Evolutionary conservation across 2,797 vertebrate genomes (phyloP).

Genomic region (Gastrophryne carolinensis): DNA sequence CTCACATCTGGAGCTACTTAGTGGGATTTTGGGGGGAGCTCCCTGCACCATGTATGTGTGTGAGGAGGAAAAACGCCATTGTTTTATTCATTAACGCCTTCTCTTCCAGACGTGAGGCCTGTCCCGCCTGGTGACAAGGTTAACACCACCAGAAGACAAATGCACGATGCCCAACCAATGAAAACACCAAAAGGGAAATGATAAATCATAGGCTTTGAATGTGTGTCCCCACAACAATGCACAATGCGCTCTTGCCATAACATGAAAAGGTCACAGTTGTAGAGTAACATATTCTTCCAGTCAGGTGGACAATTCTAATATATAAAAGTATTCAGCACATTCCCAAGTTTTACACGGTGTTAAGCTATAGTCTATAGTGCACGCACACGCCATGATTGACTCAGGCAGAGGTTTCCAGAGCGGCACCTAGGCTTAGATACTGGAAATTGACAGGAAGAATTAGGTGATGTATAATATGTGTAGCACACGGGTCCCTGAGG

Average conservation of each 20-base stretch:
- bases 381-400: neutral
- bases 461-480: too few relatives aligned
- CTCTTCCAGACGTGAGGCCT: neutral
- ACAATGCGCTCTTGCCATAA: neutral
- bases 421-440: too few relatives aligned
- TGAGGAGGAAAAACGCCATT: conserved; percentile 14
- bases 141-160: neutral
- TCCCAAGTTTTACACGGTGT: neutral
- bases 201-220: neutral
- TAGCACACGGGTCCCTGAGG: too few relatives aligned
- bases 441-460: too few relatives aligned
- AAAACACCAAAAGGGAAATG: neutral
- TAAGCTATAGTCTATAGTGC: neutral
- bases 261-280: neutral
- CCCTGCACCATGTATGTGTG: conserved; percentile 19
- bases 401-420: too few relatives aligned
- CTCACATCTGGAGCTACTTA: conserved; percentile 48
- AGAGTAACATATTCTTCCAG: neutral
- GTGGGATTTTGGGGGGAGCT: conserved; percentile 10
- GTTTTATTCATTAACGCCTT: conserved; percentile 37
- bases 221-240: neutral
- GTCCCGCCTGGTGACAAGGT: neutral
- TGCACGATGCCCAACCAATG: neutral
- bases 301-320: neutral
- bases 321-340: neutral